Evolutionary conservation across 2,113 vertebrate species (phyloP).

Genomic region (Zeus faber): DNA sequence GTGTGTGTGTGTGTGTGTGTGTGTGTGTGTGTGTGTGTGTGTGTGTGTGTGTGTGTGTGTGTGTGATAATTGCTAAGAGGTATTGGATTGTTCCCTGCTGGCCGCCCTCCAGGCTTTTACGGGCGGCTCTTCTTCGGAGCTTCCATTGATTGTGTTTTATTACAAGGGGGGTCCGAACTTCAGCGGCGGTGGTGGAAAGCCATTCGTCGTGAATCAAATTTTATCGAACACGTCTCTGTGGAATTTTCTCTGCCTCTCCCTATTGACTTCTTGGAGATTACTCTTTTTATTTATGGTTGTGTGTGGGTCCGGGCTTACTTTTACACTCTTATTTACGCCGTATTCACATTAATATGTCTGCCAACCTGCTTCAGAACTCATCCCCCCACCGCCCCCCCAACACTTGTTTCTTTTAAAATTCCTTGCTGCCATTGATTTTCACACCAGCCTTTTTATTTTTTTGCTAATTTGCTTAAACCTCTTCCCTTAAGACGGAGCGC

Average conservation of each 20-base stretch:
- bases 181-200: background rate
- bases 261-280: background rate
- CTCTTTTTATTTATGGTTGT: background rate
- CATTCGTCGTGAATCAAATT: background rate
- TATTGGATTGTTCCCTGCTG: slow-evolving; percentile 9
- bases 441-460: slow-evolving; percentile 32
- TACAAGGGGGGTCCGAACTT: slow-evolving; percentile 14
- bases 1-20: slow-evolving; percentile 3
- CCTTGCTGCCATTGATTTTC: slow-evolving; percentile 24
- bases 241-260: background rate
- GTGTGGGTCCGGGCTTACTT: too few relatives aligned
- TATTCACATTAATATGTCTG: background rate
- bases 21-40: slow-evolving; percentile 3
- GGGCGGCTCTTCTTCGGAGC: slow-evolving; percentile 16
- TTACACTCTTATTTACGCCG: background rate
- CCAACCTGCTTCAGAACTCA: background rate
- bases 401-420: slow-evolving; percentile 17
- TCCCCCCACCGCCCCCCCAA: too few relatives aligned
- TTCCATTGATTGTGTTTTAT: slow-evolving; percentile 15
- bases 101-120: slow-evolving; percentile 21
- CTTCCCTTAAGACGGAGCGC: slow-evolving; percentile 84
- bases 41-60: slow-evolving; percentile 1
- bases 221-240: background rate
- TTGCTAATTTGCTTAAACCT: slow-evolving; percentile 8
- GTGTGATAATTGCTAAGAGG: background rate